Conservation (phyloP, 2,113 vertebrate species). For the Delphinapterus leucas region DNA sequence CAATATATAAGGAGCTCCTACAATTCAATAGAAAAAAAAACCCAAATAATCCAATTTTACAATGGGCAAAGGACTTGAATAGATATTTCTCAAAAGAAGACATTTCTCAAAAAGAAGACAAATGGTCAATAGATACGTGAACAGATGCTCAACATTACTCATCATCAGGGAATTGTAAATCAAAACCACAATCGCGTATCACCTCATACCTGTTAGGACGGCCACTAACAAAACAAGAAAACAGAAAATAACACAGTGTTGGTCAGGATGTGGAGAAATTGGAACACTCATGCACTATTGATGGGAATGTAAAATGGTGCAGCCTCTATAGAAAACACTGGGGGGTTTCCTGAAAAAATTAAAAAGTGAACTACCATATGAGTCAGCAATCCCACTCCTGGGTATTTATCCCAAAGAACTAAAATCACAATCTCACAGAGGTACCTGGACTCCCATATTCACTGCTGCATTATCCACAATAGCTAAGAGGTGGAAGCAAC, state of each 20-base stretch:
- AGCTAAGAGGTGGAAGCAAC: not conserved
- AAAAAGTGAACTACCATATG: not conserved
- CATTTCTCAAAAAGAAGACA: no score
- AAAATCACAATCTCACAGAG: not conserved
- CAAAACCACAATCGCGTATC: not conserved
- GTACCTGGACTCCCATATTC: fast-evolving
- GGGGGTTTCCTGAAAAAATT: not conserved
- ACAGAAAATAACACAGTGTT: not conserved
- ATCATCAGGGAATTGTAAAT: not conserved
- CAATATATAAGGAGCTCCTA: not conserved
- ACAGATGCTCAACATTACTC: not conserved
- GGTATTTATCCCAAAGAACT: not conserved
- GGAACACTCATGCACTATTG: not conserved
- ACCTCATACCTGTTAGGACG: no score
- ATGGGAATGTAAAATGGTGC: not conserved
- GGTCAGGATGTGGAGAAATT: not conserved
- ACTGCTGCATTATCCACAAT: no score
- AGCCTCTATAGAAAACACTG: not conserved
- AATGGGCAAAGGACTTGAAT: not conserved
- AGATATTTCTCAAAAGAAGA: not conserved
- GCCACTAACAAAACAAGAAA: no score
- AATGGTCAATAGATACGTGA: not conserved
- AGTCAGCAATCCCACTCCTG: not conserved
- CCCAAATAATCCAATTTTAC: not conserved
- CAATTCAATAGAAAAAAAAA: not conserved